Base-by-base conservation (phyloP, 2,888 invertebrate genomes). In the Julus scanicus region DNA sequence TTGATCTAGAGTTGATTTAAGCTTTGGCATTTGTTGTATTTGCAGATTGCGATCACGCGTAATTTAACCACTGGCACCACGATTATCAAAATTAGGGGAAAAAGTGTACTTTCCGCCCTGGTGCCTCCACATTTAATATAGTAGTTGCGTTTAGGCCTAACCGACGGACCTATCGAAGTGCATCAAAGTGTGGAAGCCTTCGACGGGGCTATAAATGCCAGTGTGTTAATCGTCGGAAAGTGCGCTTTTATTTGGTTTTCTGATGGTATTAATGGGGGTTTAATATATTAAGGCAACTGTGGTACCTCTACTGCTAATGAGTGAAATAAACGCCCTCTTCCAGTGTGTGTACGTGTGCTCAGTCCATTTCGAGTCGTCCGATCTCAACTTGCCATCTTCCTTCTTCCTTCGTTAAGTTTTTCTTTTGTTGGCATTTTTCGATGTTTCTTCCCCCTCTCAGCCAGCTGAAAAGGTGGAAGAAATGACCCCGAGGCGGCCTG, bases 361-460 rank as follows among this genome's bases (percentile, higher is more conserved):
- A 29, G 15, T 15, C 57, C 17, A 57, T 17, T 17, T 13, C 17
- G 17, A 17, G 57, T 17, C 13, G 49, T 49, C 49, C 49, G 49
- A 49, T 49, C 49, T 49, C 57, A 17, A 57, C 57, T 17, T 17
- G 57, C 57, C 57, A 57, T 57, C 57, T 57, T 57, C 57, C 57
- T 57, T 57, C 57, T 57, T 57, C 57, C 57, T 57, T 57, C 57
- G 57, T 57, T 57, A 57, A 57, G 57, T 57, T 57, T 57, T 57
- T 57, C 57, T 57, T 57, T 57, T 57, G 57, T 57, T 57, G 57
- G 57, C 57, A 57, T 57, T 57, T 57, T 57, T 57, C 17, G 57
- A 13, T 17, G 57, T 57, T 57, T 57, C 57, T 13, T 57, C 57
- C 57, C 57, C 17, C 57, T 17, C 49, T 13, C 57, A 57, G 57